Evolutionary conservation across 2,888 invertebrate species (phyloP).

Genomic region (Chironomus riparius): DNA sequence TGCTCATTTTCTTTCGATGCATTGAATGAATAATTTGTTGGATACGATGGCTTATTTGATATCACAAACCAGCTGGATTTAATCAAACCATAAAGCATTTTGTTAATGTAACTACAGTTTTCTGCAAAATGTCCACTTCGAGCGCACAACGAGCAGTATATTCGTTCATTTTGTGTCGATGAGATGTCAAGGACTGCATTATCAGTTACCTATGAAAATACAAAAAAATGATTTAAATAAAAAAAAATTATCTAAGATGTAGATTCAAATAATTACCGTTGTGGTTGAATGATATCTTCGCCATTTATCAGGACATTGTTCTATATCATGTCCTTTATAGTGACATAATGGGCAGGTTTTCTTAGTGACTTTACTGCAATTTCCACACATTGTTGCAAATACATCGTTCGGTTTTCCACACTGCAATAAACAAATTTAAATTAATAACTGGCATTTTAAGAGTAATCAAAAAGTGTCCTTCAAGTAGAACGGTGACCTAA

Average conservation of each 20-base stretch:
- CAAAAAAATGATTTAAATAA: too few relatives aligned
- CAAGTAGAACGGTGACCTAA: too few relatives aligned
- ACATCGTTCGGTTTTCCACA: constrained; percentile 55
- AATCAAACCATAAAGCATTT: not conserved
- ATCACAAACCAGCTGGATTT: constrained; percentile 4
- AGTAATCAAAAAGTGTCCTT: too few relatives aligned
- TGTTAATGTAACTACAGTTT: constrained; percentile 35
- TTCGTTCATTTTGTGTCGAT: constrained; percentile 35
- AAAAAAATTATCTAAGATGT: too few relatives aligned
- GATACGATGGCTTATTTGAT: constrained; percentile 39
- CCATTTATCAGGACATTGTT: constrained; percentile 65
- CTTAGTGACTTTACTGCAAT: constrained; percentile 48
- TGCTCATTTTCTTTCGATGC: not conserved
- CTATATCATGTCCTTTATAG: constrained; percentile 51
- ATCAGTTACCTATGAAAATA: constrained; percentile 43
- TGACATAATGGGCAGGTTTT: constrained; percentile 52
- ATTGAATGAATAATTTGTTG: not conserved
- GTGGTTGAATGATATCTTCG: constrained; percentile 60
- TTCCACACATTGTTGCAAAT: constrained; percentile 51
- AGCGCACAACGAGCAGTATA: constrained; percentile 51
- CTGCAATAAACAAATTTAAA: constrained; percentile 44
- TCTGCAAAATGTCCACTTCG: constrained; percentile 46
- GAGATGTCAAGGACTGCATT: constrained; percentile 37
- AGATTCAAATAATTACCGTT: constrained; percentile 31
- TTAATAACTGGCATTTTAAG: too few relatives aligned